Percentiles rank a stretch among this genome's conserved stretches.
Evolutionary conservation across 2,113 vertebrate genomes (phyloP).

Genomic region (Shinisaurus crocodilurus): DNA sequence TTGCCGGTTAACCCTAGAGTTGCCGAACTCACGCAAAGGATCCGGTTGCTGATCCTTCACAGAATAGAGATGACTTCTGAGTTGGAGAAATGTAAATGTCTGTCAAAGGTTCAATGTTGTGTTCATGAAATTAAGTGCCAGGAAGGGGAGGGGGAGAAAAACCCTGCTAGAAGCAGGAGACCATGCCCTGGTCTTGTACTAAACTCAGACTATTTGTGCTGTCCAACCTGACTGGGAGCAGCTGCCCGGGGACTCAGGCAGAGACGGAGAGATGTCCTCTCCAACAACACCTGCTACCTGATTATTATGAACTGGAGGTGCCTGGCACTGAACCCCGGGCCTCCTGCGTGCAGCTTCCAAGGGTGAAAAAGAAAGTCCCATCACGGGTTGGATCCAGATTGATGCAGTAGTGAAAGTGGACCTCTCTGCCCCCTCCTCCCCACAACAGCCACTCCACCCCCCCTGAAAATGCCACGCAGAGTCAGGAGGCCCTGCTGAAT

Average conservation of each 20-base stretch:
- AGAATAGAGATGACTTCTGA: constrained; percentile 64
- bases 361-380: not conserved
- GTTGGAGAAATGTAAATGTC: constrained; percentile 55
- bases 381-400: no score
- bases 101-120: constrained; percentile 47
- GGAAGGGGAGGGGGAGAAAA: not conserved
- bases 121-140: constrained; percentile 45
- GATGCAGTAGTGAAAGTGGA: no score
- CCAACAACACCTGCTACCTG: no score
- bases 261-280: no score
- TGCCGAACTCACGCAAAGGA: constrained; percentile 47
- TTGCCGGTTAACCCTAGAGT: constrained; percentile 47
- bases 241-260: no score
- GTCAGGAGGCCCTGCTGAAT: no score
- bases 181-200: no score
- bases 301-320: not conserved
- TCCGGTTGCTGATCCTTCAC: constrained; percentile 19
- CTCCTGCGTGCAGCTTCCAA: not conserved
- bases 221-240: no score
- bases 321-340: not conserved
- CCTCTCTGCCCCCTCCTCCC: no score
- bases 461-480: no score
- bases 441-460: no score
- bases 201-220: no score
- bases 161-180: not conserved